These are phyloP conservation scores for Tautogolabrus adspersus DNA, from an alignment of 2,113 vertebrate species.

Conservation along the genomic window DNA sequence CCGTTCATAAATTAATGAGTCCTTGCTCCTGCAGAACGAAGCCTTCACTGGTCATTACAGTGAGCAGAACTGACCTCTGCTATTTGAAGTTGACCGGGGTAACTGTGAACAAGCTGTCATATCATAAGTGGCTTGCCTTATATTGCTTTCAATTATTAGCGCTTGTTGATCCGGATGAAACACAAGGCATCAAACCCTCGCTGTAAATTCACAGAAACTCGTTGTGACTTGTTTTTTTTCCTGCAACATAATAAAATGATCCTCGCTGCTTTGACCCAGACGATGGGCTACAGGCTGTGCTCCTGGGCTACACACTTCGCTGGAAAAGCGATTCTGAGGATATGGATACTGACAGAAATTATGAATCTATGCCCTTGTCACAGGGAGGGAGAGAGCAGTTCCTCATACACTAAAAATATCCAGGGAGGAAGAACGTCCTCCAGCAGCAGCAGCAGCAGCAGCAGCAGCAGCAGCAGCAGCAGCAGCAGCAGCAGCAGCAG, in stretches of 20 bases:
- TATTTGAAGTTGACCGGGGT: slow-evolving; percentile 46
- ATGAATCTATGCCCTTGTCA: slow-evolving; percentile 78
- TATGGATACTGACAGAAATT: slow-evolving; percentile 76
- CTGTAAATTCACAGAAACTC: slow-evolving; percentile 28
- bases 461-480: no score
- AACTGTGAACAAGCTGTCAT: slow-evolving; percentile 20
- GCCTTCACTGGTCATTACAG: slow-evolving; percentile 24
- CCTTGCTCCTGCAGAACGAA: slow-evolving; percentile 31
- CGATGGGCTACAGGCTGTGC: slow-evolving; percentile 32
- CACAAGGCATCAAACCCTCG: background rate
- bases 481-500: no score
- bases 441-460: slow-evolving; percentile 65
- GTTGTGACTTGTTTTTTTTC: slow-evolving; percentile 1
- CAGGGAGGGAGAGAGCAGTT: slow-evolving; percentile 67
- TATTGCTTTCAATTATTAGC: slow-evolving; percentile 26
- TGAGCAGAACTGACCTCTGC: slow-evolving; percentile 27
- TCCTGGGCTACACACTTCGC: slow-evolving; percentile 39
- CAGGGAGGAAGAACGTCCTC: slow-evolving; percentile 73
- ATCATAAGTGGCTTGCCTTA: slow-evolving; percentile 12
- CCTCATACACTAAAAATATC: slow-evolving; percentile 83
- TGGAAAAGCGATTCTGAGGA: slow-evolving; percentile 53
- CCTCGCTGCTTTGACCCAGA: slow-evolving; percentile 34
- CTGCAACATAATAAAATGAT: slow-evolving; percentile 20
- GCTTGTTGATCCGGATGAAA: slow-evolving; percentile 18
- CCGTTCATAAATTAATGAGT: slow-evolving; percentile 47